Conservation (phyloP, 2,113 vertebrate species). For the Malurus elegans region DNA sequence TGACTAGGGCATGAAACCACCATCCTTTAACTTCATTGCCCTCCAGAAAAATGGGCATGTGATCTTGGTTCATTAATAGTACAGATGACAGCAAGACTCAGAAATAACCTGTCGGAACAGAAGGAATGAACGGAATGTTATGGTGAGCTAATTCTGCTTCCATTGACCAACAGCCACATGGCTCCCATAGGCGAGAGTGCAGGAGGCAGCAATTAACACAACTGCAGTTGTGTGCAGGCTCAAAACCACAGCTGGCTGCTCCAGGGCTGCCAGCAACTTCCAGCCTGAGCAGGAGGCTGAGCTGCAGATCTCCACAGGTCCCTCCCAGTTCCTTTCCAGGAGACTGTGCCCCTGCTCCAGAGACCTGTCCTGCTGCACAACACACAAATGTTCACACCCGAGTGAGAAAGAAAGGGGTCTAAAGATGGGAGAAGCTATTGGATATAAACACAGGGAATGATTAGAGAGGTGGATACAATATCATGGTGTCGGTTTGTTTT, state of each 20-base stretch:
- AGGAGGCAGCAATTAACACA: background rate
- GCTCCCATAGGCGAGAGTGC: accelerated
- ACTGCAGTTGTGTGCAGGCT: background rate
- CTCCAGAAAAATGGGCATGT: background rate
- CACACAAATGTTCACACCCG: background rate
- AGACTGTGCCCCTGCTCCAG: background rate
- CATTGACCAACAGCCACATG: background rate
- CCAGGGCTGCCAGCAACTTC: background rate
- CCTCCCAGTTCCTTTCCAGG: background rate
- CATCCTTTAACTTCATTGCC: background rate
- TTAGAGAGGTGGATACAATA: background rate
- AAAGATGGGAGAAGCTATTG: background rate
- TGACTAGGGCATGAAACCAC: background rate
- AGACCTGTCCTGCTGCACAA: background rate
- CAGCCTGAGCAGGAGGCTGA: background rate
- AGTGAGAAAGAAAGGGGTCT: background rate
- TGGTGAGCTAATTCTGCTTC: background rate
- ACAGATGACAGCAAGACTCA: background rate
- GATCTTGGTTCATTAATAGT: background rate
- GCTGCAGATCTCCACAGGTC: background rate
- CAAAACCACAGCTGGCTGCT: background rate
- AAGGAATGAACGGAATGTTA: background rate
- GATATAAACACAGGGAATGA: background rate
- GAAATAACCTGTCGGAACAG: background rate
- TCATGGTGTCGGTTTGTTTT: background rate